Evolutionary conservation across 2,888 invertebrate genomes (phyloP), one percentile per base, ranked within the genome.

Genomic region (Meloe dianella): DNA sequence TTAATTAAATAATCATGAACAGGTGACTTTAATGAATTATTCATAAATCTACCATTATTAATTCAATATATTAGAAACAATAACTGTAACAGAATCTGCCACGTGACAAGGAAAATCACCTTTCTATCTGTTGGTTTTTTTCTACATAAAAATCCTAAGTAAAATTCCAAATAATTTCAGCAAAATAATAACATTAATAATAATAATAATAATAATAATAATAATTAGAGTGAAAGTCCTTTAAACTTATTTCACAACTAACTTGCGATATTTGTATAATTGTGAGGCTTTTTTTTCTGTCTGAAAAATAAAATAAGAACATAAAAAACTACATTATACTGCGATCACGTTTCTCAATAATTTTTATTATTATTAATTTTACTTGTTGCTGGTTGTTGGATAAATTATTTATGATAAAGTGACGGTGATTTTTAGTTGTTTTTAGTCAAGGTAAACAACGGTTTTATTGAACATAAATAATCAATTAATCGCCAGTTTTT

Each of bases 211-310:
- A n/a, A n/a, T 20, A 20, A 8, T 20, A 20, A 47, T 47, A 8
- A 54, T 54, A 12, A 54, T 54, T 54, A 9, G 7, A 54, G 54
- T 54, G 54, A 54, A 54, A 54, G 54, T 54, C 54, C 22, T 12
- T 24, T 54, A 24, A 8, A 47, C 12, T 20, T 24, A 24, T 54
- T 54, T 22, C 54, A 54, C 54, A 54, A 54, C 12, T 20, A 20
- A 47, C 24, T 54, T 12, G 14, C 54, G 12, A 54, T 54, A 47
- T 9, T 47, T 35, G 10, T 47, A 17, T 41, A 47, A 47, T 47
- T 47, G 47, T 20, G 14, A 47, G n/a, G 9, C 20, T 8, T 47
- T 17, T n/a, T 17, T 35, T 41, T 35, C 4, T 41, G 41, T n/a
- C 3, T 7, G 17, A 38, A 17, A 17, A 47, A 47, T 22, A 22